These are phyloP conservation scores for Eilema griseolum DNA, from an alignment of 2,888 invertebrate species.

Conservation along the genomic window DNA sequence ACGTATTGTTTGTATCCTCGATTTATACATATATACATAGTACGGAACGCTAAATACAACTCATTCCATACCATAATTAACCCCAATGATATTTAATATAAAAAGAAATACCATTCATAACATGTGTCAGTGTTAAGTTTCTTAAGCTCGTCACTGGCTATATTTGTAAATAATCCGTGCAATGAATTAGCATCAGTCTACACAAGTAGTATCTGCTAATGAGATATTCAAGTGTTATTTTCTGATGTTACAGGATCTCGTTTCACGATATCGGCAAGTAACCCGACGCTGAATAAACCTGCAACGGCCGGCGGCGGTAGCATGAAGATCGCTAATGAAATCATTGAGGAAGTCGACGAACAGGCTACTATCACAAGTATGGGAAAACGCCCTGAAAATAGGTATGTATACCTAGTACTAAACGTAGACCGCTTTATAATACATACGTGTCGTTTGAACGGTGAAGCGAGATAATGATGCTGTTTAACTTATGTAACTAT, in stretches of 20 bases:
- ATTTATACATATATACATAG: too few relatives aligned
- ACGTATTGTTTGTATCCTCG: too few relatives aligned
- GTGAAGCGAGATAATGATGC: neutral
- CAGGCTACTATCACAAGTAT: constrained; percentile 93
- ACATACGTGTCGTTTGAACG: neutral
- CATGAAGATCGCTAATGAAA: constrained; percentile 90
- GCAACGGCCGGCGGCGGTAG: constrained; percentile 80
- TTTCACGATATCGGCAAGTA: constrained; percentile 79
- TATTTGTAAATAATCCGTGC: constrained; percentile 21
- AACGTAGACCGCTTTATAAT: neutral
- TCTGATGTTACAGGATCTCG: constrained; percentile 64
- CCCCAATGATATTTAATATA: too few relatives aligned
- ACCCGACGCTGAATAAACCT: constrained; percentile 76
- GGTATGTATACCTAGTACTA: constrained; percentile 52
- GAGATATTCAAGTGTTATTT: constrained; percentile 22
- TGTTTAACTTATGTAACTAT: neutral
- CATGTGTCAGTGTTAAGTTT: constrained; percentile 19
- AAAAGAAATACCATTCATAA: too few relatives aligned
- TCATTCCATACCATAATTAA: neutral
- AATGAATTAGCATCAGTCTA: constrained; percentile 27
- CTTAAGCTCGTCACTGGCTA: constrained; percentile 15
- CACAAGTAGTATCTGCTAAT: constrained; percentile 22
- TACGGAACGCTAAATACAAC: neutral
- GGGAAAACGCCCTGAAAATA: constrained; percentile 84
- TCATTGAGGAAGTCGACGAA: constrained; percentile 93